A percentile compares a stretch with the other conserved stretches of the same genome.
These are phyloP conservation scores for Callinectes sapidus DNA, from an alignment of 2,888 invertebrate species.

Conservation along the genomic window DNA sequence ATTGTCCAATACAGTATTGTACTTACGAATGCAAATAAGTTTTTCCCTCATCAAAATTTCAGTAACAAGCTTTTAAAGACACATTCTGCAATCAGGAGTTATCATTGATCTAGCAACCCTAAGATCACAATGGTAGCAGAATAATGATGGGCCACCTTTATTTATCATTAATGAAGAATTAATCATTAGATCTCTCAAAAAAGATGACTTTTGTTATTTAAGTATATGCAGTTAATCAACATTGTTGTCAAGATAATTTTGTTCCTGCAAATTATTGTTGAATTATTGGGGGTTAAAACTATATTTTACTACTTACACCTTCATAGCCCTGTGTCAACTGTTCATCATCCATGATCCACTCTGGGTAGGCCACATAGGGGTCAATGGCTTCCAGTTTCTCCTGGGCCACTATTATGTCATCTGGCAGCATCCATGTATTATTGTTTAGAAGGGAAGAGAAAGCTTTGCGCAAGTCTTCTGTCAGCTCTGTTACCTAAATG, in stretches of 20 bases:
- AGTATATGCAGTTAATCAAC: neutral
- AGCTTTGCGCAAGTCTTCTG: conserved; percentile 60
- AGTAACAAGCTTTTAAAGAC: no score
- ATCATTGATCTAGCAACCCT: no score
- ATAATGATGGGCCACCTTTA: no score
- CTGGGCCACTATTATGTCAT: conserved; percentile 75
- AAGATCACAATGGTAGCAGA: no score
- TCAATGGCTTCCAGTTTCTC: conserved; percentile 75
- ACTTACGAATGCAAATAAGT: no score
- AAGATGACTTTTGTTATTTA: neutral
- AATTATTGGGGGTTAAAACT: no score
- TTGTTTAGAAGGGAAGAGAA: conserved; percentile 68
- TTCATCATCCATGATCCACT: conserved; percentile 75
- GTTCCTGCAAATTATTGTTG: neutral
- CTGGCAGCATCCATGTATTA: conserved; percentile 75
- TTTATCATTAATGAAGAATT: no score
- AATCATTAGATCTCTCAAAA: no score
- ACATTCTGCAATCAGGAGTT: no score
- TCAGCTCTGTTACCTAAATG: conserved; percentile 59
- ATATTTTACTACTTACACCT: conserved; percentile 57
- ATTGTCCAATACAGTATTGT: no score
- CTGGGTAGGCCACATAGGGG: conserved; percentile 76
- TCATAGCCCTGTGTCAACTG: conserved; percentile 74
- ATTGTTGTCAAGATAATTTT: no score
- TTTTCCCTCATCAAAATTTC: no score